Conservation (phyloP, 2,797 vertebrate genomes). For the Pristis pectinata region DNA sequence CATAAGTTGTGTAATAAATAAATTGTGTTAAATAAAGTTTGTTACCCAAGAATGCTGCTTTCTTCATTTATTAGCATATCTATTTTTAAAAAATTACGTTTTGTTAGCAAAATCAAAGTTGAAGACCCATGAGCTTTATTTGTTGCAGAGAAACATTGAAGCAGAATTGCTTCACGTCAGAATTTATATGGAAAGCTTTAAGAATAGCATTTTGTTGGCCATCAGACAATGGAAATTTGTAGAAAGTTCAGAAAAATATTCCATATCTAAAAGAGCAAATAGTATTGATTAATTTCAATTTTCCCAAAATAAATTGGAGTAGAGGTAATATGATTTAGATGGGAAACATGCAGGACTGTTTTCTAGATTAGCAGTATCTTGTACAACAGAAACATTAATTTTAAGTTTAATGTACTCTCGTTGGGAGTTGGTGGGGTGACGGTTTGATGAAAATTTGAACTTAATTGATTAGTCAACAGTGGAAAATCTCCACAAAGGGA, state of each 20-base stretch:
- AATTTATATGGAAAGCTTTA: neutral
- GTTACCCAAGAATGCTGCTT: neutral
- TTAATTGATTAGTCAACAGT: too few relatives aligned
- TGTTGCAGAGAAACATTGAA: neutral
- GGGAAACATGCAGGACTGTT: neutral
- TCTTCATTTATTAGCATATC: neutral
- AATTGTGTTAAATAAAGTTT: constrained; percentile 7
- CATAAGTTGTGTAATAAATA: too few relatives aligned
- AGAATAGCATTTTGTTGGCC: neutral
- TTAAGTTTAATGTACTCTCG: neutral
- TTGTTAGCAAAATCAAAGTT: neutral
- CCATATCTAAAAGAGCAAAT: neutral
- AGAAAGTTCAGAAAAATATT: neutral
- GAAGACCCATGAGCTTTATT: neutral
- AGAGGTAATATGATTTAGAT: neutral
- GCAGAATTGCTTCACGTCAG: neutral
- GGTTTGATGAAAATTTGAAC: too few relatives aligned
- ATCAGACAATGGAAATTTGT: neutral
- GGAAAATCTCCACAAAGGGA: too few relatives aligned
- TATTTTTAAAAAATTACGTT: neutral
- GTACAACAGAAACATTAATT: neutral
- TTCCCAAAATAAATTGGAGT: neutral
- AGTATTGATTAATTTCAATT: neutral
- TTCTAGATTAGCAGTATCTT: neutral
- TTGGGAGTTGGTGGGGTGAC: neutral